Conservation (phyloP, 1,140 invertebrate genomes). For the Trinorchestia longiramus region DNA sequence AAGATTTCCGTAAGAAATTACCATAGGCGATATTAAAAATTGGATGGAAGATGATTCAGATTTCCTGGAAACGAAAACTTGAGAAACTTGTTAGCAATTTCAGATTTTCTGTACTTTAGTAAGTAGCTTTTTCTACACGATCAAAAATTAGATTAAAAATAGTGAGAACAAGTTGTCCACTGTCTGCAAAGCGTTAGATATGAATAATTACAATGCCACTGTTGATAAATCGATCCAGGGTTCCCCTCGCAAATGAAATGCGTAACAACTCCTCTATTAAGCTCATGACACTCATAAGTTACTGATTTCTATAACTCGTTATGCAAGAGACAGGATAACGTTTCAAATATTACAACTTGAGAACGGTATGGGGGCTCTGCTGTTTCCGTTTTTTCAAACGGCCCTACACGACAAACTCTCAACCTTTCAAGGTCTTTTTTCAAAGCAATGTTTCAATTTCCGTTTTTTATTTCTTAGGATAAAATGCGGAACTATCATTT, state of each 20-base stretch:
- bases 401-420: not conserved
- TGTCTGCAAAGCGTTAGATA: not conserved
- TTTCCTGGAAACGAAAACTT: not conserved
- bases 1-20: not conserved
- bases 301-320: not conserved
- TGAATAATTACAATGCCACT: not conserved
- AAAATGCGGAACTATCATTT: not conserved
- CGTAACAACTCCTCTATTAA: not conserved
- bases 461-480: not conserved
- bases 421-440: not conserved
- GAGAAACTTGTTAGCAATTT: not conserved
- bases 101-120: not conserved
- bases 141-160: not conserved
- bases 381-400: too few species aligned
- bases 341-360: not conserved
- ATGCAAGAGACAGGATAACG: not conserved
- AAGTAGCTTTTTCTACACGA: not conserved
- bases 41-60: not conserved
- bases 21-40: not conserved
- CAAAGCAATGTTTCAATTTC: not conserved
- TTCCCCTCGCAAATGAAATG: not conserved
- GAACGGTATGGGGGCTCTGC: too few species aligned
- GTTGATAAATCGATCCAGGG: not conserved
- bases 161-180: not conserved
- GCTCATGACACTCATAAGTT: not conserved